Evolutionary conservation across 1,140 invertebrate species (phyloP).

Genomic region (Mya arenaria): DNA sequence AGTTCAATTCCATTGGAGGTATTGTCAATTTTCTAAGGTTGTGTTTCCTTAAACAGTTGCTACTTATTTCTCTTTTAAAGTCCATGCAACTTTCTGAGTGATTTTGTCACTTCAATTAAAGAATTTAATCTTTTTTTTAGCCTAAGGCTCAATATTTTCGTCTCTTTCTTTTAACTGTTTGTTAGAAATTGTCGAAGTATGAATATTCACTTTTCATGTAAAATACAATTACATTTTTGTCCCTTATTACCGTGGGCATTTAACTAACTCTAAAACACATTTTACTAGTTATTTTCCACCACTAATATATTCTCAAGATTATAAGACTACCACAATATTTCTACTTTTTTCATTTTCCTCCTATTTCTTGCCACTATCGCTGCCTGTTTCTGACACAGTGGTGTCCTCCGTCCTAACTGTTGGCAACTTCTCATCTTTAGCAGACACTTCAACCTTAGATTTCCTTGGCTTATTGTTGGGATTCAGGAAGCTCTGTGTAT

Average conservation of each 20-base stretch:
- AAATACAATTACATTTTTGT: no score
- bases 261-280: neutral
- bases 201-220: no score
- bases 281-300: neutral
- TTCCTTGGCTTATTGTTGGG: constrained; percentile 63
- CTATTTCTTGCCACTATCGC: neutral
- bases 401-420: neutral
- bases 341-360: neutral
- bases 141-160: no score
- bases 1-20: no score
- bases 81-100: no score
- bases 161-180: no score
- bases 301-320: neutral
- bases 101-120: no score
- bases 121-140: no score
- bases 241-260: neutral
- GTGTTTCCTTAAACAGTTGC: no score
- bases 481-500: constrained; percentile 72
- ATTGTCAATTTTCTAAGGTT: no score
- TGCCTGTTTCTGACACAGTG: neutral
- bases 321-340: neutral
- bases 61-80: no score
- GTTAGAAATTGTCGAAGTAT: no score
- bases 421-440: constrained; percentile 35
- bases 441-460: constrained; percentile 47